These are phyloP conservation scores for Agrypnia vestita DNA, from an alignment of 1,140 invertebrate species.

Conservation along the genomic window DNA sequence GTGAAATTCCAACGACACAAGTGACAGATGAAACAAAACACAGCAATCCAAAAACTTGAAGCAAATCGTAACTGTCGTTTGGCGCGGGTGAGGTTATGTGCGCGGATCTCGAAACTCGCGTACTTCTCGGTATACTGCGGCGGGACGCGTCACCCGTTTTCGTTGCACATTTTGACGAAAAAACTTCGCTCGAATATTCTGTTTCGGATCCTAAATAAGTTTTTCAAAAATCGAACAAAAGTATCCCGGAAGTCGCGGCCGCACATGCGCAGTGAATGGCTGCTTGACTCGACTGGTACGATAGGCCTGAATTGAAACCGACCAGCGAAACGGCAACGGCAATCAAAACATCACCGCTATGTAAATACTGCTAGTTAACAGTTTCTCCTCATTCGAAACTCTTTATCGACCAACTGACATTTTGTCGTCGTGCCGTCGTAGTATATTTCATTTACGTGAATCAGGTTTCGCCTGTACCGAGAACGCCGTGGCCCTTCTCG, in stretches of 20 bases:
- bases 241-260: constrained; percentile 46
- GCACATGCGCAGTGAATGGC: constrained; percentile 51
- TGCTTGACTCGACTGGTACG: constrained; percentile 41
- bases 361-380: neutral
- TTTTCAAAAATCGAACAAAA: constrained; percentile 48
- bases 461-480: constrained; percentile 23
- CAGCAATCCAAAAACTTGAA: neutral
- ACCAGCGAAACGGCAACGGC: constrained; percentile 4
- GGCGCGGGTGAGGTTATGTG: constrained; percentile 41
- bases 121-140: neutral
- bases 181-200: constrained; percentile 34
- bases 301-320: constrained; percentile 17
- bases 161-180: constrained; percentile 38
- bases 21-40: neutral
- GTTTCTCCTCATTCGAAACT: neutral
- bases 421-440: neutral
- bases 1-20: neutral
- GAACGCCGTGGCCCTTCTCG: constrained; percentile 3
- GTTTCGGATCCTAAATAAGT: constrained; percentile 45
- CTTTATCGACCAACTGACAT: neutral
- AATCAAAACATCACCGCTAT: neutral
- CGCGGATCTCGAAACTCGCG: constrained; percentile 2
- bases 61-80: constrained; percentile 4
- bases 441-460: constrained; percentile 6
- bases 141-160: constrained; percentile 38